phyloP scores from a whole-genome alignment of 1,140 invertebrate genomes.

The Drosophila insularis region DNA sequence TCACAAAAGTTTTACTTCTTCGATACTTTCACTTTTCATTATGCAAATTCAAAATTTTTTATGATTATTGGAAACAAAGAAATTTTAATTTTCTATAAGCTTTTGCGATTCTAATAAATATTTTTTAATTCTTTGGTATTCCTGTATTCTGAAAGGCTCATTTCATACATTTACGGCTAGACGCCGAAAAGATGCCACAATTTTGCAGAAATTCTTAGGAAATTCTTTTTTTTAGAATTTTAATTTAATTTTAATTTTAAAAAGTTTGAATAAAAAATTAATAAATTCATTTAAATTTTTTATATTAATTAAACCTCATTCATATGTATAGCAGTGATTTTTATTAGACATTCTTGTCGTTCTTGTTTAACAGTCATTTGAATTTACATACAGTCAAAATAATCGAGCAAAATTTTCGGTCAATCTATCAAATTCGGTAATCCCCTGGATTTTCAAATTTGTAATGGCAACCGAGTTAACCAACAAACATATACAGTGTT shows the following conservation, averaged over 20 bases:
- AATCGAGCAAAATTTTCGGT: background rate
- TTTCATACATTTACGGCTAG: background rate
- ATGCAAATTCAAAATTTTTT: too few species aligned
- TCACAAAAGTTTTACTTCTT: too few species aligned
- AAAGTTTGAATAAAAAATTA: too few species aligned
- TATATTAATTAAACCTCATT: too few species aligned
- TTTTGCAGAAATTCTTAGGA: background rate
- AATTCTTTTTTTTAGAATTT: background rate
- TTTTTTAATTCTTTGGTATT: too few species aligned
- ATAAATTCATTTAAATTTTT: background rate
- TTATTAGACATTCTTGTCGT: too few species aligned
- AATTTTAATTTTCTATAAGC: too few species aligned
- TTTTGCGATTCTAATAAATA: too few species aligned
- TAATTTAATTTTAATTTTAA: background rate
- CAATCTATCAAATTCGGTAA: constrained; percentile 1
- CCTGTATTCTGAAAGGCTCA: background rate
- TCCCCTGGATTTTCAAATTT: background rate
- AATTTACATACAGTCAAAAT: background rate
- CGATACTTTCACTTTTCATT: too few species aligned
- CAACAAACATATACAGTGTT: background rate
- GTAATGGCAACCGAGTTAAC: background rate
- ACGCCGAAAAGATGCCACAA: background rate
- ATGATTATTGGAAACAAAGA: too few species aligned
- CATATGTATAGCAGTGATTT: too few species aligned
- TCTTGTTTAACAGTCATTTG: background rate